Base-by-base conservation (phyloP, 2,797 vertebrate species). In the Sebastes goodei region DNA sequence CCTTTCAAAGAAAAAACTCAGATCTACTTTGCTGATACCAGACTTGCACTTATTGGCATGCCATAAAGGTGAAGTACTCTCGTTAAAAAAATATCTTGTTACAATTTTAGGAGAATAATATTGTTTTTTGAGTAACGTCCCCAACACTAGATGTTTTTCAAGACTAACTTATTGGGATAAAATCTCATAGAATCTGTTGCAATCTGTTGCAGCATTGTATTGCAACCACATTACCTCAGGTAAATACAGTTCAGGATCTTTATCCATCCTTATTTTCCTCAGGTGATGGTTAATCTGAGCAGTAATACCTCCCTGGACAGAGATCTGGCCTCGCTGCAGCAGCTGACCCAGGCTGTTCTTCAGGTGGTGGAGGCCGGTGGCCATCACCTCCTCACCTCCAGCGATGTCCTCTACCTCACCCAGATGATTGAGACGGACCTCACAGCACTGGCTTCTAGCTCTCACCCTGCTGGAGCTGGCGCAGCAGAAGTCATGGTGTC, bases 371-470 rank as follows among this genome's bases (percentile, higher is more conserved):
- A 96, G 82, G 67, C 60, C 1, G 77, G 80, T 2, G 81, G 61
- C 65, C 68, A 82, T 0, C 80, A 82, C 52, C 78, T 87, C n/a
- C 87, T 96, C 60, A 94, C 91, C 11, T 56, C 94, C 15, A 73
- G 57, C 2, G 95, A 96, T 67, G 81, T 96, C 71, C 74, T 91
- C 29, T 93, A 87, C 78, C 86, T 96, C 57, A 88, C 91, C 11
- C 89, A 90, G 83, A 85, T 91, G 88, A 92, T 96, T 3, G 90
- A 93, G 23, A 66, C 53, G 29, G 89, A 91, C 61, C 56, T 87
- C 29, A 70, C 82, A 63, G 11, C 82, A 12, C 49, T 61, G 35
- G 38, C 72, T 8, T 55, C 72, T 7, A 55, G 55, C 1, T 6
- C 71, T 55, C 49, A 2, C 10, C 33, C 81, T 4, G n/a, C 77